A percentile compares a stretch with the other conserved stretches of the same genome.
phyloP scores from a whole-genome alignment of 2,113 vertebrate species.

The Rhinopomastus cyanomelas region DNA sequence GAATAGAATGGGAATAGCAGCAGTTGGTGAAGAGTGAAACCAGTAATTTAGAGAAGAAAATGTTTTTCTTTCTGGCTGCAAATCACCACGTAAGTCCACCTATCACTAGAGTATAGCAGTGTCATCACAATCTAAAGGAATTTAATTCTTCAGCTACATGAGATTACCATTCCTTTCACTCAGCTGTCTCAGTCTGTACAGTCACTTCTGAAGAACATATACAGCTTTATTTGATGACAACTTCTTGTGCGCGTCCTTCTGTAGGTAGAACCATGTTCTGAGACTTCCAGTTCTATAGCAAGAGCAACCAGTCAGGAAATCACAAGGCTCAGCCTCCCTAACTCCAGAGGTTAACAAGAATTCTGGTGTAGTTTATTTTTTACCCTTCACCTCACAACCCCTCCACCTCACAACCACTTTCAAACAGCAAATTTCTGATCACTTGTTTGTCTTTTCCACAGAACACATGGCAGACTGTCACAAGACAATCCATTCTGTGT shows the following conservation, averaged over 20 bases:
- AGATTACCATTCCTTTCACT: constrained; percentile 35
- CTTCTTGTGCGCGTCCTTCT: neutral
- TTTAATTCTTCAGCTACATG: neutral
- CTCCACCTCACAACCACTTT: neutral
- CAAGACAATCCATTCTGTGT: neutral
- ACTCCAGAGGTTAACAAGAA: neutral
- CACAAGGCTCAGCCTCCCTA: neutral
- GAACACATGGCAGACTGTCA: neutral
- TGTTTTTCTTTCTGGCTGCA: neutral
- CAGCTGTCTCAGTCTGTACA: neutral
- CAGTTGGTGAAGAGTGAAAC: no score
- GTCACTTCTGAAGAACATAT: neutral
- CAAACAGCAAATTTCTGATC: neutral
- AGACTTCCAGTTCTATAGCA: neutral
- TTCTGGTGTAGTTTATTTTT: neutral
- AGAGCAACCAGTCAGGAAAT: neutral
- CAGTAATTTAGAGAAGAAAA: no score
- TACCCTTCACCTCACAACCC: neutral
- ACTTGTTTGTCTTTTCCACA: neutral
- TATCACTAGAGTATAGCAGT: neutral
- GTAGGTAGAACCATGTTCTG: neutral
- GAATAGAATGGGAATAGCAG: no score
- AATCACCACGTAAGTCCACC: neutral
- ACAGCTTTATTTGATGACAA: neutral
- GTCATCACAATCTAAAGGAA: neutral